Evolutionary conservation across 2,113 vertebrate genomes (phyloP), one percentile per base, ranked within the genome.

Genomic region (Oreocharis arfaki): DNA sequence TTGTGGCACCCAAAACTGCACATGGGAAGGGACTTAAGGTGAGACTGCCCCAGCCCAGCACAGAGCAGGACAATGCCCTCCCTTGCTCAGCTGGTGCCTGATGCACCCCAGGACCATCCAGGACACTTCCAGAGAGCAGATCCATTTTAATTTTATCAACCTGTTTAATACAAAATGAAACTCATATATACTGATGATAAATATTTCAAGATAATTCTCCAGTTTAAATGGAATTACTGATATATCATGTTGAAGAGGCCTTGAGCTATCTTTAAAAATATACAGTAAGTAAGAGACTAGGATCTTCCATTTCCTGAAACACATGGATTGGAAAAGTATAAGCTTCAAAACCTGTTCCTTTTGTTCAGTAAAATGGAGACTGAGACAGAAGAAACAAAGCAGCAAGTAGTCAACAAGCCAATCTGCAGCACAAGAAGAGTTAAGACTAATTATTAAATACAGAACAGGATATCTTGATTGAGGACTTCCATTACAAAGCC

Each of bases 61-160:
- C 18, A 53, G 22, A 53, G 33, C 14, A 39, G 46, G 23, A 15
- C 19, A 69, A 69, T 61, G 23, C 4, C 13, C 16, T 39, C 22
- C 55, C 33, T 78, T 46, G 18, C 19, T 33, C 55, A 39, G 39
- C 33, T 39, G n/a, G 47, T 39, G 23, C 47, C 55, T 61, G 33
- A 39, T n/a, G 39, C 28, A 61, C 19, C 12, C 27, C 33, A 53
- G 23, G 15, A 53, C 23, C 55, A 74, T 70, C 35, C 37, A 83
- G 50, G 44, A 63, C 68, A 63, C 42, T 83, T 74, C 22, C 30
- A 86, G 50, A 95, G 85, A 77, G 61, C 41, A 88, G 46, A 35
- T 44, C 27, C 33, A 56, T 37, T 94, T 95, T 88, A 84, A 80
- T 90, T 94, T 94, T 85, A 83, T 70, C 78, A 63, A 77, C 56